Evolutionary conservation across 2,113 vertebrate genomes (phyloP), one percentile per base, ranked within the genome.

Genomic region (Hypomesus transpacificus): DNA sequence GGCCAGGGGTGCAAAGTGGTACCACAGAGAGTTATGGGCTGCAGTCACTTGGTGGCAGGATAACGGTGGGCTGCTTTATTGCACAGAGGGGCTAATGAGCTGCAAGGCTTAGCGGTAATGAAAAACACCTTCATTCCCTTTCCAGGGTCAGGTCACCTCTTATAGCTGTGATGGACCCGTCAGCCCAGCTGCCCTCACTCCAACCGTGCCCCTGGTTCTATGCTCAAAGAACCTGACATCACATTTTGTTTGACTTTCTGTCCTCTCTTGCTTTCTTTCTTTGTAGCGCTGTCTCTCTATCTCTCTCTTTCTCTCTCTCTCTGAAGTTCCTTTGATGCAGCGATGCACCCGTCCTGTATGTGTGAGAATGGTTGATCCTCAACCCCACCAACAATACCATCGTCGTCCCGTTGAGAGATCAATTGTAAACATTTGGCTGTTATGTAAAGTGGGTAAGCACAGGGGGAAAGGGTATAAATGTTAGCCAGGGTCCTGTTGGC

Each of bases 51-150:
- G 5, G 26, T 72, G 69, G 54, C 69, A 71, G 78, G 66, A 69
- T 68, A 58, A 74, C 62, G 34, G 28, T 68, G 26, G 73, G 7
- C 60, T 74, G 73, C 69, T 79, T 83, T 77, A 81, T 72, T 60
- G 70, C 56, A 70, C 62, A 14, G 57, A 65, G 56, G 39, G 51
- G 24, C 69, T 75, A 77, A 84, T 78, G 75, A 81, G 69, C 69
- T 34, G 59, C 31, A 58, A 68, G 50, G 66, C 67, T 64, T 69
- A 26, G 61, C 22, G 21, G 70, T 70, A 76, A 77, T 59, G 66
- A 73, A 68, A 74, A 75, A 81, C 72, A 74, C 71, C 69, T 75
- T 68, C 21, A 68, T 14, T 6, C 59, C 24, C 20, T 28, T 34
- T 13, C 46, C 7, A 54, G 46, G 78, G 70, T 70, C 74, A 76